These are phyloP conservation scores for Parelbella ahira DNA, from an alignment of 2,888 invertebrate genomes.

Conservation along the genomic window DNA sequence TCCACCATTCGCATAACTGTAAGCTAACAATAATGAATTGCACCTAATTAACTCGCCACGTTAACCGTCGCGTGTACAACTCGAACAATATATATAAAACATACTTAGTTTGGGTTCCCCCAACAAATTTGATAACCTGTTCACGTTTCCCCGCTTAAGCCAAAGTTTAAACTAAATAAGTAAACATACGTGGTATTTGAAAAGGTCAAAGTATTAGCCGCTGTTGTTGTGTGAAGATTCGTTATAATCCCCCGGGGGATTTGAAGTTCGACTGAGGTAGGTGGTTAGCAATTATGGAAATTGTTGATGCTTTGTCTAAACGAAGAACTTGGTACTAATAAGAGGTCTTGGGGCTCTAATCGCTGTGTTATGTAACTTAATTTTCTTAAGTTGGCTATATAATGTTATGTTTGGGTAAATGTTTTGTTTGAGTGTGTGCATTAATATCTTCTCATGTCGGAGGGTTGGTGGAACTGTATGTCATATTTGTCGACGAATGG, in stretches of 20 bases:
- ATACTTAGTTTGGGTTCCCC: too few species aligned
- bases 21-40: too few species aligned
- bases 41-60: too few species aligned
- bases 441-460: slow-evolving; percentile 1
- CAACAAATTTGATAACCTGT: slow-evolving; percentile 9
- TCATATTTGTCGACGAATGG: too few species aligned
- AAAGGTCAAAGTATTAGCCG: slow-evolving; percentile 37
- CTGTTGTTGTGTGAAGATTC: slow-evolving; percentile 33
- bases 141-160: slow-evolving; percentile 24
- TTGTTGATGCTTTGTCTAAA: slow-evolving; percentile 29
- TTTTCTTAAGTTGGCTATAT: not conserved
- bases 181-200: slow-evolving; percentile 35
- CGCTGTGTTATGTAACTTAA: slow-evolving; percentile 6
- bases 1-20: too few species aligned
- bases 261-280: slow-evolving; percentile 26
- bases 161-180: slow-evolving; percentile 31
- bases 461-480: too few species aligned
- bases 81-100: too few species aligned
- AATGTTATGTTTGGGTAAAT: slow-evolving; percentile 6
- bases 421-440: not conserved
- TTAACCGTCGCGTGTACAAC: too few species aligned
- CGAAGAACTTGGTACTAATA: slow-evolving; percentile 20
- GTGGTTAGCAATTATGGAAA: slow-evolving; percentile 33
- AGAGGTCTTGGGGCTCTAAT: slow-evolving; percentile 18
- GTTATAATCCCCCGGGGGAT: slow-evolving; percentile 32